These are phyloP conservation scores for Rhyacophila brunnea DNA, from an alignment of 1,140 invertebrate genomes.

Conservation along the genomic window DNA sequence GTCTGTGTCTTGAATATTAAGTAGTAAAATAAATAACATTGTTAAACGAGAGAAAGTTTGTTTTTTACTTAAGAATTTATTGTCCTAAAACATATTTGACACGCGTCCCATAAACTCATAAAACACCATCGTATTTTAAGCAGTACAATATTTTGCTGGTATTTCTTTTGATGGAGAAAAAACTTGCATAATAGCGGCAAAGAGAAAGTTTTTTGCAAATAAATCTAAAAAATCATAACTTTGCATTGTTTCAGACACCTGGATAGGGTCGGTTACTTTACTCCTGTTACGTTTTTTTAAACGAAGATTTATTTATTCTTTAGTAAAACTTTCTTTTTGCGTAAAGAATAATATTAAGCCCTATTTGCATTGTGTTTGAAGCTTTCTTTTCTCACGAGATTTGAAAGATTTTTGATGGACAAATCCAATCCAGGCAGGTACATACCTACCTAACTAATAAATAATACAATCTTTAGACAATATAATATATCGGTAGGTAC, in stretches of 20 bases:
- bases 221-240: slow-evolving; percentile 22
- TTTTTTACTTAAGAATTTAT: too few relatives aligned
- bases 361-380: neutral
- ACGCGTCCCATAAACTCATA: too few relatives aligned
- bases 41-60: too few relatives aligned
- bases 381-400: neutral
- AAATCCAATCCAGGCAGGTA: too few relatives aligned
- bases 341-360: neutral
- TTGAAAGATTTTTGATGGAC: too few relatives aligned
- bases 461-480: too few relatives aligned
- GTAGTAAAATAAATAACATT: too few relatives aligned
- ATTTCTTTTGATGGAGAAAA: too few relatives aligned
- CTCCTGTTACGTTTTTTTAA: neutral
- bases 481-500: too few relatives aligned
- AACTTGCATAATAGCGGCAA: neutral
- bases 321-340: neutral
- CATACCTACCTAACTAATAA: too few relatives aligned
- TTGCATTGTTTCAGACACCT: slow-evolving; percentile 19
- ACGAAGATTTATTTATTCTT: slow-evolving; percentile 4
- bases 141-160: slow-evolving; percentile 13
- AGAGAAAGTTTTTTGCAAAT: slow-evolving; percentile 16
- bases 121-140: neutral
- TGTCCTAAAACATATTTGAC: too few relatives aligned
- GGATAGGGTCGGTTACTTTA: slow-evolving; percentile 10
- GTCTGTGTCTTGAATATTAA: too few relatives aligned